Evolutionary conservation across 2,888 invertebrate species (phyloP), one percentile per base, ranked within the genome.

Genomic region (Oligia fasciuncula): DNA sequence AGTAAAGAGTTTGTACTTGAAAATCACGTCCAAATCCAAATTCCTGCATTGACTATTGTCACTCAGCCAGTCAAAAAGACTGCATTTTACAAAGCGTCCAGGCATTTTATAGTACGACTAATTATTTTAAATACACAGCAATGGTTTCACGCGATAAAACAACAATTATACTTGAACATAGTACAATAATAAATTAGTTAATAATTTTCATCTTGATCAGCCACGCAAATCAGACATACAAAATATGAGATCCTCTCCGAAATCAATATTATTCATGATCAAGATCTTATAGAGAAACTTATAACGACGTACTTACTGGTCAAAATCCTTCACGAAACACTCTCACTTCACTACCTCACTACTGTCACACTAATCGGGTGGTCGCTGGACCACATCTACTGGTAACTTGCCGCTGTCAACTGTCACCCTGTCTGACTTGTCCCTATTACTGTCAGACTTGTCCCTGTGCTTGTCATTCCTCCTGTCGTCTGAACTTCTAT

Each of bases 301-400:
- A 80, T 70, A 81, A 76, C 43, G 51, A 74, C 73, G 13, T 80
- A 82, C 85, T 81, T 84, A 85, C 83, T 76, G 77, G 43, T 83
- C 87, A 89, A 86, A 87, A 83, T 87, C 89, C 89, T 89, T 88
- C 90, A 90, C 73, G 81, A 89, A 85, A 88, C 76, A 88, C 78
- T 76, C 46, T 74, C 77, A 89, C 88, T 85, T 76, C 80, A 85
- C 75, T 77, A 62, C 29, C 46, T 78, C 79, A 83, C 76, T 83
- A 63, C 14, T 29, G 35, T 74, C 74, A 49, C 73, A 88, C 91
- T 96, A 96, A 91, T 96, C 96, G 0, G 96, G 96, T 69, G 96
- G 94, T 70, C 94, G 93, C 69, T 95, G 94, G 2, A 94, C 92
- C 66, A 93, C 91, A 23, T 91, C 90, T 60, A 92, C 92, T 77